Evolutionary conservation across 2,888 invertebrate genomes (phyloP).

Genomic region (Lepeophtheirus nordmannii): DNA sequence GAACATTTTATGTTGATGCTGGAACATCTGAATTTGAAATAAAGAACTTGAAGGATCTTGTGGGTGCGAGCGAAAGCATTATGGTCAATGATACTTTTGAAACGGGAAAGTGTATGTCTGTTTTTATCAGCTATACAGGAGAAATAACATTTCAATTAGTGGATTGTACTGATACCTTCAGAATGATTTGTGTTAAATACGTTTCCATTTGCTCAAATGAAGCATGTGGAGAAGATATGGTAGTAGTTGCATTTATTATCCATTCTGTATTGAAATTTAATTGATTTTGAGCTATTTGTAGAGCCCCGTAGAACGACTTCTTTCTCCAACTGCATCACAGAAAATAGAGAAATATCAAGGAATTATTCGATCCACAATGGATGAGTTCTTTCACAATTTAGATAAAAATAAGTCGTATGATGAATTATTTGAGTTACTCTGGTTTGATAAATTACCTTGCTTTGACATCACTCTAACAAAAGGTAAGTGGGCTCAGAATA

Average conservation of each 20-base stretch:
- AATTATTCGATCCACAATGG: not conserved
- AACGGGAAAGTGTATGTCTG: too few relatives aligned
- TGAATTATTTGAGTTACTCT: not conserved
- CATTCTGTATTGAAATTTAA: too few relatives aligned
- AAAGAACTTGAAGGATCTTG: too few relatives aligned
- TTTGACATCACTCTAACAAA: not conserved
- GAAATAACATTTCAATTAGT: not conserved
- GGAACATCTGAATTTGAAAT: too few relatives aligned
- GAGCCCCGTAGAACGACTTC: not conserved
- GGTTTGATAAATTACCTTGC: not conserved
- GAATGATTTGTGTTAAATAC: not conserved
- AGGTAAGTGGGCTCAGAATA: too few relatives aligned
- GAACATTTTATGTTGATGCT: too few relatives aligned
- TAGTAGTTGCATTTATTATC: not conserved
- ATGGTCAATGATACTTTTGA: too few relatives aligned
- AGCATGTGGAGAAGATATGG: not conserved
- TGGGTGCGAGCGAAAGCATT: too few relatives aligned
- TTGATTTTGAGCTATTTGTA: not conserved
- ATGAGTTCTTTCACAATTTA: not conserved
- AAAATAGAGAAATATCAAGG: not conserved
- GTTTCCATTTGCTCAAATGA: not conserved
- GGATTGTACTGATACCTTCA: not conserved
- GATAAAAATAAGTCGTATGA: not conserved
- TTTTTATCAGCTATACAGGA: not conserved
- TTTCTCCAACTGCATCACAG: not conserved